Evolutionary conservation across 2,888 invertebrate genomes (phyloP), one percentile per base, ranked within the genome.

Genomic region (Trypoxylon attenuatum): DNA sequence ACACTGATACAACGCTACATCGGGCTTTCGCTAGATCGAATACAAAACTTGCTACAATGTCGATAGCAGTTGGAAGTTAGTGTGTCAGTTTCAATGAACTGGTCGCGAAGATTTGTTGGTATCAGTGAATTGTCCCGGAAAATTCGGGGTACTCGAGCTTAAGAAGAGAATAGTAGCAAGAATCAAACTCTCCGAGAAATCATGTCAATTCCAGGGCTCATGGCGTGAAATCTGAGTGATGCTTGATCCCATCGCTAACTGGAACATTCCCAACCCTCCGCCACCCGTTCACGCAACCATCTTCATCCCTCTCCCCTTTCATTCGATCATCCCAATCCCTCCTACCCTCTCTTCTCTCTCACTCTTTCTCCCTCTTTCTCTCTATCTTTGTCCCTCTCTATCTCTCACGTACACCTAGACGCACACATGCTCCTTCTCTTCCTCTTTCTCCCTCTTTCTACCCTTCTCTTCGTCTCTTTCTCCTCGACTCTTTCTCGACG

Each of bases 311-410:
- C 61, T 64, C 45, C 42, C 53, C 47, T 54, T 65, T 64, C 69
- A 69, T 72, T 72, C 58, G 69, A 72, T 72, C 73, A 72, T 65
- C 56, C 73, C 61, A 50, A 59, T 59, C 61, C 62, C 65, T 59
- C 29, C 13, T 33, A 13, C 33, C 13, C 33, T 13, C 33, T 33
- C 10, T 13, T 13, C 33, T 33, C 13, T 1, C 29, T 2, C 4
- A 8, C 4, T 5, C 33, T 5, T 13, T 33, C 13, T 33, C 13
- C 13, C 0, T 27, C 27, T n/a, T n/a, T n/a, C 27, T 27, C 27
- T 27, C 27, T 27, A 2, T 6, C n/a, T 27, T 27, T 27, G n/a
- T 10, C 27, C 27, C 27, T n/a, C 27, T 6, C 27, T 27, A n/a
- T n/a, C n/a, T n/a, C n/a, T n/a, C n/a, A n/a, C n/a, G n/a, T n/a